These are phyloP conservation scores for Gortyna flavago DNA, from an alignment of 2,888 invertebrate species.

Conservation along the genomic window DNA sequence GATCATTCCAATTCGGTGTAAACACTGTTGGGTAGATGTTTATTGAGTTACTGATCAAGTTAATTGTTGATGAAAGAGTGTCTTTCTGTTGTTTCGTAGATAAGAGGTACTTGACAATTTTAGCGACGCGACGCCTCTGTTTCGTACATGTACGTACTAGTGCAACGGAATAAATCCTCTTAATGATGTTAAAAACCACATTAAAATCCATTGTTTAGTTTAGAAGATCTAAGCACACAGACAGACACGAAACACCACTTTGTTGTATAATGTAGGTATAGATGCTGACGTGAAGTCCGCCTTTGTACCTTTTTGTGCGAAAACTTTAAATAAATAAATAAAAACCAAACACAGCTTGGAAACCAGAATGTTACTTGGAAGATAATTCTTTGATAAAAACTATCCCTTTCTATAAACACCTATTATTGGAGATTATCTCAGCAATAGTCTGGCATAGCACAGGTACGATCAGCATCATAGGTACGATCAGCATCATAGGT, in stretches of 20 bases:
- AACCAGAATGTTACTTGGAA: background rate
- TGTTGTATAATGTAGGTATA: background rate
- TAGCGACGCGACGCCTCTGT: background rate
- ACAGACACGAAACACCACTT: background rate
- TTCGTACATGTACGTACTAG: no score
- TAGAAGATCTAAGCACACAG: background rate
- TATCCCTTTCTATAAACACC: background rate
- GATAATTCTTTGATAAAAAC: background rate
- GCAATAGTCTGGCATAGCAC: background rate
- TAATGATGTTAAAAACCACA: background rate
- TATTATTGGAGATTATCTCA: background rate
- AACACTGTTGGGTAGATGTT: constrained; percentile 6
- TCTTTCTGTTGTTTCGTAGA: background rate
- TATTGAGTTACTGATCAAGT: constrained; percentile 1
- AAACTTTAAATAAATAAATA: no score
- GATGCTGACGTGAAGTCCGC: background rate
- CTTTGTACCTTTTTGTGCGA: no score
- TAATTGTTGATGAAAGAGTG: background rate
- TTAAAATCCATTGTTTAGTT: background rate
- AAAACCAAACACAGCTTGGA: background rate
- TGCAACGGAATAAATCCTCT: background rate
- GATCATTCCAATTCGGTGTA: constrained; percentile 29
- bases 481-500: background rate
- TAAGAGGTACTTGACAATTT: background rate
- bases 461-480: background rate